Conservation (phyloP, 2,113 vertebrate genomes). For the Prinia subflava region DNA sequence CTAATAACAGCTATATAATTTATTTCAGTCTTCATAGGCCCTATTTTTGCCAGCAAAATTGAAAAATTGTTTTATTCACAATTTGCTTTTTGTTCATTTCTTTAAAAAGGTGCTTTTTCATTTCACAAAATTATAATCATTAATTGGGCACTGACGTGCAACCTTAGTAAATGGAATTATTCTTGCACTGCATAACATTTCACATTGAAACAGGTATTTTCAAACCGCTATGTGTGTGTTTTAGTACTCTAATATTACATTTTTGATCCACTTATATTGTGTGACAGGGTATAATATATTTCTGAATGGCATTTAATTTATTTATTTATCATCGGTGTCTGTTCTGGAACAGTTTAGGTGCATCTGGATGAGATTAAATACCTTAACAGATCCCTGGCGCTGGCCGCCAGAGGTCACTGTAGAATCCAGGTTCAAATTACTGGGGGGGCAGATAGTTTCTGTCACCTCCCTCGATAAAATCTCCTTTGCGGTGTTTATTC, state of each 20-base stretch:
- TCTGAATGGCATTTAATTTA: slow-evolving; percentile 57
- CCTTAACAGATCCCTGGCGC: slow-evolving; percentile 30
- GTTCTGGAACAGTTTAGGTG: neutral
- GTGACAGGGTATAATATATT: slow-evolving; percentile 55
- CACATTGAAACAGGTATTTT: slow-evolving; percentile 66
- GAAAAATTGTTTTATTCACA: slow-evolving; percentile 81
- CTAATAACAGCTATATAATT: slow-evolving; percentile 79
- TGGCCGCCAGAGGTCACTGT: slow-evolving; percentile 79
- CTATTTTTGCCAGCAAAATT: slow-evolving; percentile 76
- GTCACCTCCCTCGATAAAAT: slow-evolving; percentile 56
- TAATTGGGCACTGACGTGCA: slow-evolving; percentile 72
- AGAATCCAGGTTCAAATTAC: slow-evolving; percentile 73
- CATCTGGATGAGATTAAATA: slow-evolving; percentile 56
- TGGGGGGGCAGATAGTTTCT: slow-evolving; percentile 20
- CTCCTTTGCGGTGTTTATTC: neutral
- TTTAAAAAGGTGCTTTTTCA: slow-evolving; percentile 69
- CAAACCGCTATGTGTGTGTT: slow-evolving; percentile 64
- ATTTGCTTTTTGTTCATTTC: slow-evolving; percentile 74
- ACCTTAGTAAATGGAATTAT: slow-evolving; percentile 66
- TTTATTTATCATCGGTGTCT: slow-evolving; percentile 61
- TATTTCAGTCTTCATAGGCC: slow-evolving; percentile 74
- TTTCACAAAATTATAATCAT: slow-evolving; percentile 75
- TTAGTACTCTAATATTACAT: slow-evolving; percentile 58
- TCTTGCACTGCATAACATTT: slow-evolving; percentile 61
- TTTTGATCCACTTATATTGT: slow-evolving; percentile 40